Conservation (phyloP, 1,140 invertebrate genomes). For the Oryctes rhinoceros region DNA sequence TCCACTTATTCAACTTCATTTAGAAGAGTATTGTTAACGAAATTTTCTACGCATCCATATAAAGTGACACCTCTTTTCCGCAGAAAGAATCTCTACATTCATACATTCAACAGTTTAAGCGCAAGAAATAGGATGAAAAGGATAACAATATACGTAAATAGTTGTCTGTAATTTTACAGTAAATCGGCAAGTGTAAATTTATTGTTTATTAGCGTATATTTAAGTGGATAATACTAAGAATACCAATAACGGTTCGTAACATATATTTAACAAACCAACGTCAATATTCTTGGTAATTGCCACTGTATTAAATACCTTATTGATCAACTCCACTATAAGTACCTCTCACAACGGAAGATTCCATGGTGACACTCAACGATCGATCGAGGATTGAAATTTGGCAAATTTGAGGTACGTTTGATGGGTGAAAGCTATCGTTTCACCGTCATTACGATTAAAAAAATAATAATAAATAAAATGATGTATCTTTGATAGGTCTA, state of each 20-base stretch:
- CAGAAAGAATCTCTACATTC: not conserved
- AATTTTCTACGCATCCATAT: not conserved
- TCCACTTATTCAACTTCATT: not conserved
- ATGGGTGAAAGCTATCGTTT: not conserved
- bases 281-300: not conserved
- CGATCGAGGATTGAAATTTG: not conserved
- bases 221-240: not conserved
- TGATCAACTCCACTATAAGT: too few species aligned
- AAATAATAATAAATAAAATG: too few species aligned
- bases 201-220: slow-evolving; percentile 6
- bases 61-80: not conserved
- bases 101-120: not conserved
- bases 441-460: too few species aligned
- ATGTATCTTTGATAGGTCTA: too few species aligned
- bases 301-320: too few species aligned
- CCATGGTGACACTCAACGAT: not conserved
- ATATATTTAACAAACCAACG: not conserved
- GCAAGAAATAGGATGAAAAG: not conserved
- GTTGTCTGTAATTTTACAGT: not conserved
- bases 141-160: not conserved
- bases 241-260: not conserved
- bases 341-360: too few species aligned
- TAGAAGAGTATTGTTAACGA: slow-evolving; percentile 17
- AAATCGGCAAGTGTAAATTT: not conserved
- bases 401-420: not conserved